Evolutionary conservation across 2,888 invertebrate genomes (phyloP).

Genomic region (Urechis unicinctus): DNA sequence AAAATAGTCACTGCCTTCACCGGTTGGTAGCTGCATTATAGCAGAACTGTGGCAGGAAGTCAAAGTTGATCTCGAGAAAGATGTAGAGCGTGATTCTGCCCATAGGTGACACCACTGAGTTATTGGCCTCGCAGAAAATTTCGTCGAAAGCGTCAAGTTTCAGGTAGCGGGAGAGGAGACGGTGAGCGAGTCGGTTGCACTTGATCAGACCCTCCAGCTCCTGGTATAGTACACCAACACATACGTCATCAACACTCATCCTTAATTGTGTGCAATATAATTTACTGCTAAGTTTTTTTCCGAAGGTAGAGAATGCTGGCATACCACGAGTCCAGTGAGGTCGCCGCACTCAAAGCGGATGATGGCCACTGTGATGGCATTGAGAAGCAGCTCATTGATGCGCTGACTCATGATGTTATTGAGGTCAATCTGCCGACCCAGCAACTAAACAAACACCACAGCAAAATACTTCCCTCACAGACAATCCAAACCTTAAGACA

Average conservation of each 20-base stretch:
- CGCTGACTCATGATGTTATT: constrained; percentile 84
- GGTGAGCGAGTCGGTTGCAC: constrained; percentile 88
- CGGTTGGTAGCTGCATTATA: constrained; percentile 94
- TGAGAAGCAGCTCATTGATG: constrained; percentile 89
- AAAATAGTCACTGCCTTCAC: constrained; percentile 49
- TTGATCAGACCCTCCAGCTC: constrained; percentile 86
- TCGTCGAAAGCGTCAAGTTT: constrained; percentile 89
- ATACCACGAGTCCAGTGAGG: constrained; percentile 80
- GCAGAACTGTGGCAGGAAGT: constrained; percentile 92
- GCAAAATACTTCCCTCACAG: no score
- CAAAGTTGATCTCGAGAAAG: constrained; percentile 94
- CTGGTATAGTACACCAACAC: constrained; percentile 50
- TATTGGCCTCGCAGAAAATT: constrained; percentile 89
- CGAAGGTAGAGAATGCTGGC: no score
- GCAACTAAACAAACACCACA: constrained; percentile 54
- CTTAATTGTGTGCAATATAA: no score
- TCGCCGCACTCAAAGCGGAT: constrained; percentile 93
- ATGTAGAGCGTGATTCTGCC: constrained; percentile 90
- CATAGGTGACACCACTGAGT: constrained; percentile 89
- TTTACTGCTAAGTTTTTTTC: no score
- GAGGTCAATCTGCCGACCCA: constrained; percentile 88
- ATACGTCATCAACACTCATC: background rate
- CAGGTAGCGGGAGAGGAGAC: constrained; percentile 75
- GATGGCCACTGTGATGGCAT: constrained; percentile 85
- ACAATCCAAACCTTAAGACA: no score